These are phyloP conservation scores for Fringilla coelebs DNA, from an alignment of 2,797 vertebrate species.

Conservation along the genomic window DNA sequence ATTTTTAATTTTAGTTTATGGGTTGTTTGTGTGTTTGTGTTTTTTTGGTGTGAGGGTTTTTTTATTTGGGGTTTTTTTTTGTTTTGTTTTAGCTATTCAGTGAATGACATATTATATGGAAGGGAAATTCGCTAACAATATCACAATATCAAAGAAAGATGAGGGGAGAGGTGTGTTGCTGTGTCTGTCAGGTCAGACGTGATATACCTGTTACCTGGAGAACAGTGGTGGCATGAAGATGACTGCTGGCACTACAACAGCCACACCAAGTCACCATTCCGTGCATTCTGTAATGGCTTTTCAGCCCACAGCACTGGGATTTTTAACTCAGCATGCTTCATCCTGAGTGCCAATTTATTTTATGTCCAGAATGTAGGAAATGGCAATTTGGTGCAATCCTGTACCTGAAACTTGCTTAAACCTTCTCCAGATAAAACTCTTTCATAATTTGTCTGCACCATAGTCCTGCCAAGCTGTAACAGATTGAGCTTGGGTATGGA, in stretches of 20 bases:
- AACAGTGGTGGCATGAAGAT: neutral
- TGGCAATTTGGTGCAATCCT: neutral
- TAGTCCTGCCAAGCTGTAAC: neutral
- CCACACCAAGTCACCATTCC: neutral
- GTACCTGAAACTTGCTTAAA: neutral
- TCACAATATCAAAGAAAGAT: neutral
- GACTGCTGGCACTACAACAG: neutral
- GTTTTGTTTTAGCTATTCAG: neutral
- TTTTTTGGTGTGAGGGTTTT: no score
- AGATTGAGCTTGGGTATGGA: neutral
- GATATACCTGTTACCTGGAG: neutral
- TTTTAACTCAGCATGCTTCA: neutral
- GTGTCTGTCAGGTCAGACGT: neutral
- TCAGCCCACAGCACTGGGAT: neutral
- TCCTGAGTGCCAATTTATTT: rapidly evolving
- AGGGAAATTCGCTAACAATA: neutral
- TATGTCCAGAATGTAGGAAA: neutral
- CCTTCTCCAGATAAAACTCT: neutral
- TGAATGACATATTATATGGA: neutral
- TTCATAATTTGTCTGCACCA: neutral
- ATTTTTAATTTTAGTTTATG: neutral
- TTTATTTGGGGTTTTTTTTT: neutral
- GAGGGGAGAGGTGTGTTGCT: neutral
- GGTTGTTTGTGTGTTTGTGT: neutral
- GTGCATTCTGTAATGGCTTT: neutral